These are phyloP conservation scores for Monomorium pharaonis DNA, from an alignment of 1,140 invertebrate species.

Conservation along the genomic window DNA sequence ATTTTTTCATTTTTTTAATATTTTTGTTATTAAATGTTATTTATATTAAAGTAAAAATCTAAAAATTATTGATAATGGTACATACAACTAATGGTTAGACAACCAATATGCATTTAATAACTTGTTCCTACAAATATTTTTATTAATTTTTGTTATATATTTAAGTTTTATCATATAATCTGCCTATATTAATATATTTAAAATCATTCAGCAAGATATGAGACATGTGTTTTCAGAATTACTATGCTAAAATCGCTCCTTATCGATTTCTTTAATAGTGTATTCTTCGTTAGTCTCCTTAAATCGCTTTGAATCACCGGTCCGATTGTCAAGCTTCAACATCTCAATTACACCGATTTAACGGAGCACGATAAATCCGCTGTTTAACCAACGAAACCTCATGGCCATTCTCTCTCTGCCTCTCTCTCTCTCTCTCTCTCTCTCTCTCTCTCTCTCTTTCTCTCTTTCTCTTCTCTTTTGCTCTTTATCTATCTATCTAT, in stretches of 20 bases:
- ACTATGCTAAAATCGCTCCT: background rate
- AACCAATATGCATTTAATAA: no score
- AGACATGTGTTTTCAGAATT: background rate
- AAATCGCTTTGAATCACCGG: conserved; percentile 16
- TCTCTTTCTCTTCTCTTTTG: background rate
- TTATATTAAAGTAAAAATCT: no score
- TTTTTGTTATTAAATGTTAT: no score
- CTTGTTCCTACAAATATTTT: background rate
- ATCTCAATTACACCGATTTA: conserved; percentile 49
- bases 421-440: background rate
- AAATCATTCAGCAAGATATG: background rate
- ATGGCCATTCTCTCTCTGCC: background rate
- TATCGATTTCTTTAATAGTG: conserved; percentile 3
- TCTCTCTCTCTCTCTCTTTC: no score
- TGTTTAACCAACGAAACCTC: conserved; percentile 1
- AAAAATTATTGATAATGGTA: no score
- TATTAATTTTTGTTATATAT: background rate
- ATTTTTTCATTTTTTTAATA: no score
- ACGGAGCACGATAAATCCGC: conserved; percentile 32
- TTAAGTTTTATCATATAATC: background rate
- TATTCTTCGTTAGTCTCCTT: conserved; percentile 24
- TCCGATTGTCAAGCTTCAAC: conserved; percentile 9
- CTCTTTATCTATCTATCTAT: background rate
- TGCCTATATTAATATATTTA: background rate
- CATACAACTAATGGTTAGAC: no score